Percentiles rank a stretch among this genome's conserved stretches.
These are phyloP conservation scores for Synergus laeviventris DNA, from an alignment of 2,888 invertebrate genomes.

Conservation along the genomic window DNA sequence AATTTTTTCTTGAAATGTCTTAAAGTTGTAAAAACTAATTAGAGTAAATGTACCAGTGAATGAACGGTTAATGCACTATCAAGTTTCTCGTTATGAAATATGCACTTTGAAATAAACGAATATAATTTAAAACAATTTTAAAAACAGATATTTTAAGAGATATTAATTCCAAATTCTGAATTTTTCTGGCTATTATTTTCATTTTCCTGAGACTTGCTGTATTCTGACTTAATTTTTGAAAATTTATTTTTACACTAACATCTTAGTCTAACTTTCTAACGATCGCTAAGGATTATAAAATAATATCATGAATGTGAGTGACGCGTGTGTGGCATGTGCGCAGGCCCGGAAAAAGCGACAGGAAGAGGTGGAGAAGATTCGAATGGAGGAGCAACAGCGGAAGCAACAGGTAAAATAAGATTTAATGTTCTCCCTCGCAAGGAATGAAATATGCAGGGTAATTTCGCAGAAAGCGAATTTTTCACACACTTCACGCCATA, in stretches of 20 bases:
- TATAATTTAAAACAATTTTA: too few species aligned
- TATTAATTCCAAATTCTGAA: too few species aligned
- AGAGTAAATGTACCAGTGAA: too few species aligned
- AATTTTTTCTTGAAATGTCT: too few species aligned
- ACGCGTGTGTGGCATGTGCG: constrained; percentile 74
- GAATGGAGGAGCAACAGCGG: constrained; percentile 89
- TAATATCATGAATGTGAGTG: constrained; percentile 65
- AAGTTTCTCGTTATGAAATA: too few species aligned
- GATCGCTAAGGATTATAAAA: constrained; percentile 41
- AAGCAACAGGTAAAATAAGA: constrained; percentile 86
- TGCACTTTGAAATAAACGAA: too few species aligned
- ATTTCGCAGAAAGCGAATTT: constrained; percentile 12
- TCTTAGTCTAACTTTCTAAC: neutral
- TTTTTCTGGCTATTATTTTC: neutral
- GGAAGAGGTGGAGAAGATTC: constrained; percentile 90
- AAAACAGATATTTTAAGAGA: too few species aligned
- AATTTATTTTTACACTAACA: neutral
- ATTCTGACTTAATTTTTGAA: neutral
- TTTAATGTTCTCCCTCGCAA: constrained; percentile 43
- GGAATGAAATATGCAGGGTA: constrained; percentile 40
- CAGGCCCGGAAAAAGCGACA: constrained; percentile 91
- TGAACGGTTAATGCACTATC: too few species aligned
- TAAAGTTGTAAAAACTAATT: too few species aligned
- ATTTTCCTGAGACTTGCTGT: constrained; percentile 1
- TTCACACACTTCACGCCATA: neutral